Conservation (phyloP, 2,797 vertebrate genomes). For the Lithobates pipiens region DNA sequence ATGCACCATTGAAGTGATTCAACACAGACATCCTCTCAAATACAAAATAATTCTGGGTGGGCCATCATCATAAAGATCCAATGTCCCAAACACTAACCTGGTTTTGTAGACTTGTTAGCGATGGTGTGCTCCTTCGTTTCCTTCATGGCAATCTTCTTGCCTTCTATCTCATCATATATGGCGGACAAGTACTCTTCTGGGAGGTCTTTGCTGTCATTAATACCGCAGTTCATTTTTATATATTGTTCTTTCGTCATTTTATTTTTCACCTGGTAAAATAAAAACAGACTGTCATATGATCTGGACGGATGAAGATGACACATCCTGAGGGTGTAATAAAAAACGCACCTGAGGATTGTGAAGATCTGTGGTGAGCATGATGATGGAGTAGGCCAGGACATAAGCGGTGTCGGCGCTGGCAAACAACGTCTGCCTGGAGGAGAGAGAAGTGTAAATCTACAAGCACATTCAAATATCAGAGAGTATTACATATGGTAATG, state of each 20-base stretch:
- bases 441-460: neutral
- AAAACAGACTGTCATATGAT: neutral
- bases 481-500: too few species aligned
- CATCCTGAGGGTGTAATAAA: too few species aligned
- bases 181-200: constrained; percentile 95
- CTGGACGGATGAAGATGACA: neutral
- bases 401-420: constrained; percentile 97
- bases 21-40: too few species aligned
- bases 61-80: too few species aligned
- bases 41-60: too few species aligned
- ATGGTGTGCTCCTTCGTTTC: constrained; percentile 93
- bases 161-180: constrained; percentile 95
- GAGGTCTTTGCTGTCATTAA: constrained; percentile 96
- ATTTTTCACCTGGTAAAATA: constrained; percentile 87
- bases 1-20: too few species aligned
- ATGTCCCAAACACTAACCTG: constrained; percentile 80
- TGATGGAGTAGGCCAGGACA: constrained; percentile 95
- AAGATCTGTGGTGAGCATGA: constrained; percentile 96
- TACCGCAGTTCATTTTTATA: constrained; percentile 98
- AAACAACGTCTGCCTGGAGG: constrained; percentile 90
- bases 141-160: constrained; percentile 97
- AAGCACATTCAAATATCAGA: too few species aligned
- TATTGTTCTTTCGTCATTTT: constrained; percentile 99
- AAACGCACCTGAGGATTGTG: constrained; percentile 92
- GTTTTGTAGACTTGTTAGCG: constrained; percentile 88